These are phyloP conservation scores for Prosapia bicincta DNA, from an alignment of 2,888 invertebrate genomes.

Conservation along the genomic window DNA sequence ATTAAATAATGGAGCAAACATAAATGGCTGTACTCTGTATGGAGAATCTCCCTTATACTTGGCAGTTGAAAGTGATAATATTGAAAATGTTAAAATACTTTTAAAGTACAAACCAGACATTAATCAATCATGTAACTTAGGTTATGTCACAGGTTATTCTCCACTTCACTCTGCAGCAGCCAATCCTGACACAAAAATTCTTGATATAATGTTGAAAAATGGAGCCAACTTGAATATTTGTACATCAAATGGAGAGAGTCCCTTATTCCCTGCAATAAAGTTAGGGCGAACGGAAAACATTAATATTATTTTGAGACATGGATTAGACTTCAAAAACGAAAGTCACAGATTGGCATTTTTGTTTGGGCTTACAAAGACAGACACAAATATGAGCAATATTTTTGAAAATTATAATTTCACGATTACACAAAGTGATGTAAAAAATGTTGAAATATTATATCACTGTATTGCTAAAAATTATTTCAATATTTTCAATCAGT, in stretches of 20 bases:
- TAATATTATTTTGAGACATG: not conserved
- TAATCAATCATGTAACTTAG: not conserved
- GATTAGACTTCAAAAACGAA: not conserved
- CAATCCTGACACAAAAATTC: not conserved
- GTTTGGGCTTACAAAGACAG: not conserved
- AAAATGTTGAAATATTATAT: not conserved
- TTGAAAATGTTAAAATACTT: not conserved
- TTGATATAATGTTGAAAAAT: not conserved
- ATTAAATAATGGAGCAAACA: not conserved
- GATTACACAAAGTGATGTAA: not conserved
- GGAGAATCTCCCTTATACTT: not conserved
- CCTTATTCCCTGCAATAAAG: not conserved
- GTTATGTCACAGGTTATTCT: not conserved
- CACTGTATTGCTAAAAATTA: not conserved
- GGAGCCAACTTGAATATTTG: not conserved
- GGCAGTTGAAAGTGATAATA: not conserved
- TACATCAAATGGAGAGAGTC: not conserved
- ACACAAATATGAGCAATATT: not conserved
- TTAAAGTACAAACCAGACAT: not conserved
- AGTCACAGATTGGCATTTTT: not conserved
- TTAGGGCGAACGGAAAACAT: not conserved
- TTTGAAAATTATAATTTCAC: not conserved
- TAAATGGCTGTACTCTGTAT: not conserved
- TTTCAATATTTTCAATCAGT: not conserved
- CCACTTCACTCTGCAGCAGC: not conserved